These are phyloP conservation scores for Ptychodera flava DNA, from an alignment of 35 echinoderm and acorn worm species.

Conservation along the genomic window DNA sequence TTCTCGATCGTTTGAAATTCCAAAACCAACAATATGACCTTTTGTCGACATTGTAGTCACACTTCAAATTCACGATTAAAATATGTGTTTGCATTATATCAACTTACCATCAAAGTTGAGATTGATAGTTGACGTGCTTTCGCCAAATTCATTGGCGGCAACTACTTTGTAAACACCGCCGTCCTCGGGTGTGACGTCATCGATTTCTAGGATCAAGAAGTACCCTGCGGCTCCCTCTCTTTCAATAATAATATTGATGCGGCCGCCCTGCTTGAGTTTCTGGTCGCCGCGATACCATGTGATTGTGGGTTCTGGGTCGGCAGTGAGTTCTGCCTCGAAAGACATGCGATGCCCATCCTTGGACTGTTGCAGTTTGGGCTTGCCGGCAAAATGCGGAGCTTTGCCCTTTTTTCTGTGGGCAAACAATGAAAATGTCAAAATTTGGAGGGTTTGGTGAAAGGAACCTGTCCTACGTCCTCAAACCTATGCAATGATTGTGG, in stretches of 20 bases:
- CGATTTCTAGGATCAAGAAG: slow-evolving; percentile 48
- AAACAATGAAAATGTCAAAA: too few species aligned
- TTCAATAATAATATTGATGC: slow-evolving; percentile 60
- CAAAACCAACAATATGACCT: too few species aligned
- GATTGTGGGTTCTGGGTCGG: slow-evolving; percentile 68
- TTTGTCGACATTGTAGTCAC: too few species aligned
- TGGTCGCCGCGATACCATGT: slow-evolving; percentile 69
- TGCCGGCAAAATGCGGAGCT: slow-evolving; percentile 71
- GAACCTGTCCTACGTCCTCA: too few species aligned
- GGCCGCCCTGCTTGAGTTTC: slow-evolving; percentile 38
- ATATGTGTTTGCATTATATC: too few species aligned
- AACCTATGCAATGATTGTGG: too few species aligned
- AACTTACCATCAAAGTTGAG: slow-evolving; percentile 97
- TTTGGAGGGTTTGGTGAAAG: too few species aligned
- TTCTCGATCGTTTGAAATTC: too few species aligned
- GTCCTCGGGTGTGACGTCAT: slow-evolving; percentile 52
- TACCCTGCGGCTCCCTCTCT: slow-evolving; percentile 47
- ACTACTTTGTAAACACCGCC: slow-evolving; percentile 77
- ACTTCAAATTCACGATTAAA: too few species aligned
- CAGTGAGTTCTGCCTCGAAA: slow-evolving; percentile 80
- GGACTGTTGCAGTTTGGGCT: slow-evolving; percentile 77
- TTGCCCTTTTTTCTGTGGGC: slow-evolving; percentile 9
- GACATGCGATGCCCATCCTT: slow-evolving; percentile 57
- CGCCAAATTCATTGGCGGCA: slow-evolving; percentile 75
- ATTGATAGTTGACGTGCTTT: slow-evolving; percentile 81